These are phyloP conservation scores for Chloroceryle amazona DNA, from an alignment of 2,797 vertebrate genomes.

Conservation along the genomic window DNA sequence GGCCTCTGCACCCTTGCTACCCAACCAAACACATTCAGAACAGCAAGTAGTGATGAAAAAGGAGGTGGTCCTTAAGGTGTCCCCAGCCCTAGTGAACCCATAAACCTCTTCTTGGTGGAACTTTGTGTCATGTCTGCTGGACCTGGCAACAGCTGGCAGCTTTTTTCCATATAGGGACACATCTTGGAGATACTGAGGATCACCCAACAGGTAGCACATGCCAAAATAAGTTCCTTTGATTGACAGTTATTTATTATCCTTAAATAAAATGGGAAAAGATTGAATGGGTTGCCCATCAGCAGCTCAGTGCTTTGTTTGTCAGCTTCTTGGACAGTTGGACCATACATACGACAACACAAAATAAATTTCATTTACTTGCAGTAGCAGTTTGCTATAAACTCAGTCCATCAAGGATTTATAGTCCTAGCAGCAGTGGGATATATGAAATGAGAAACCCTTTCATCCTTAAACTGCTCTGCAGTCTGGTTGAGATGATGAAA, in stretches of 20 bases:
- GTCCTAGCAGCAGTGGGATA: constrained; percentile 63
- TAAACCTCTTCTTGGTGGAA: neutral
- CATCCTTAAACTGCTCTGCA: constrained; percentile 54
- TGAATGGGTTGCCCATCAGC: constrained; percentile 27
- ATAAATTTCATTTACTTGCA: constrained; percentile 38
- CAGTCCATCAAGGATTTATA: constrained; percentile 40
- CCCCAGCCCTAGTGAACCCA: neutral
- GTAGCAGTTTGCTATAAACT: constrained; percentile 64
- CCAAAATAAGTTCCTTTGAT: constrained; percentile 17
- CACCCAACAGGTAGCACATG: constrained; percentile 14
- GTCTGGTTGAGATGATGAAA: constrained; percentile 32
- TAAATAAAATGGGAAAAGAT: constrained; percentile 53
- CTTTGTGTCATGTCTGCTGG: neutral
- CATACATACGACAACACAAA: constrained; percentile 33
- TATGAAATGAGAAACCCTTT: constrained; percentile 64
- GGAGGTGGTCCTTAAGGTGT: neutral
- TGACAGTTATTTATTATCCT: constrained; percentile 52
- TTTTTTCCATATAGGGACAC: neutral
- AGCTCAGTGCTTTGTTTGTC: constrained; percentile 25
- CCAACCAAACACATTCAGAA: neutral
- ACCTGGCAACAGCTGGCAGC: neutral
- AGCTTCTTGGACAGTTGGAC: constrained; percentile 28
- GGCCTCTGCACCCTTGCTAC: neutral
- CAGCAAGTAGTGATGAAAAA: neutral
- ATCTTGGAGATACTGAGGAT: neutral